phyloP scores from a whole-genome alignment of 2,888 invertebrate species.

The Campaea margaritaria region DNA sequence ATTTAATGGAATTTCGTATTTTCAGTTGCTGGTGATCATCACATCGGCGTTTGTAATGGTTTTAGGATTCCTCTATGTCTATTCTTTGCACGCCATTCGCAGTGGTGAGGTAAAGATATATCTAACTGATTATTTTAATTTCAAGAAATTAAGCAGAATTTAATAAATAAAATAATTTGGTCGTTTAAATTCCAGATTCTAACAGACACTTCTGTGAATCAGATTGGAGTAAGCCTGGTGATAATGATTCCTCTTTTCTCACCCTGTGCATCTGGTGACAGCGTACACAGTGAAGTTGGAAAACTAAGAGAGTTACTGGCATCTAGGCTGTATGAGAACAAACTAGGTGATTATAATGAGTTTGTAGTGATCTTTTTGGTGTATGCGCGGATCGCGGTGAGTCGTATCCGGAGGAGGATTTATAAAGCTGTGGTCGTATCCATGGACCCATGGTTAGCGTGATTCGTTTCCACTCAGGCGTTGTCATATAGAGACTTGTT shows the following conservation, averaged over 20 bases:
- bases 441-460: no score
- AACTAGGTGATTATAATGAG: constrained; percentile 53
- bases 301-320: constrained; percentile 62
- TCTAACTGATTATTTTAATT: neutral
- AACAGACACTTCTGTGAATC: constrained; percentile 37
- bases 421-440: no score
- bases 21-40: constrained; percentile 64
- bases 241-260: constrained; percentile 58
- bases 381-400: no score
- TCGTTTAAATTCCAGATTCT: constrained; percentile 45
- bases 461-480: no score
- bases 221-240: constrained; percentile 45
- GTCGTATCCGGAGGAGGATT: no score
- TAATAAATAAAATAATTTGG: neutral
- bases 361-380: no score
- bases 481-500: no score
- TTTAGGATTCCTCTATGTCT: constrained; percentile 52
- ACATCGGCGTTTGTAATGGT: constrained; percentile 55
- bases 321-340: constrained; percentile 65
- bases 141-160: no score
- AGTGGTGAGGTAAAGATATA: constrained; percentile 53
- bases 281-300: constrained; percentile 57
- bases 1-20: constrained; percentile 27
- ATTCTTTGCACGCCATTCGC: constrained; percentile 53
- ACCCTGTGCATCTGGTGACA: constrained; percentile 62